Evolutionary conservation across 2,888 invertebrate species (phyloP).

Genomic region (Acronicta psi): DNA sequence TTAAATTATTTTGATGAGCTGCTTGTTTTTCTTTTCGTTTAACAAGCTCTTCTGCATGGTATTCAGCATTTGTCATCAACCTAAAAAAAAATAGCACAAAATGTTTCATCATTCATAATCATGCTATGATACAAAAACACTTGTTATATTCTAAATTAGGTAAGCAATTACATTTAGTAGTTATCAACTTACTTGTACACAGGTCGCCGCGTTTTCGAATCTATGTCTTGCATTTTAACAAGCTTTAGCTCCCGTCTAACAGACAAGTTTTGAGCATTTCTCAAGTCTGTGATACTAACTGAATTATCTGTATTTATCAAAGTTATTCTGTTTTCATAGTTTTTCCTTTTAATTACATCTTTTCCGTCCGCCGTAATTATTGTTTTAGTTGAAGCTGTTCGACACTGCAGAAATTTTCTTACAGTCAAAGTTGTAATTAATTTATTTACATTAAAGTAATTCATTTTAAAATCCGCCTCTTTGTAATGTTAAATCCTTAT

Average conservation of each 20-base stretch:
- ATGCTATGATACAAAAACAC: no score
- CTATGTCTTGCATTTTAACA: conserved; percentile 91
- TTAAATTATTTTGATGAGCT: conserved; percentile 71
- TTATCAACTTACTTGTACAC: conserved; percentile 89
- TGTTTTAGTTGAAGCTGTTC: conserved; percentile 68
- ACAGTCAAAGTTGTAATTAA: conserved; percentile 63
- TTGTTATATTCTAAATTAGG: no score
- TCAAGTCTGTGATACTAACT: conserved; percentile 90
- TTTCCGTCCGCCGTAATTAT: conserved; percentile 78
- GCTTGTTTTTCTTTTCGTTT: conserved; percentile 85
- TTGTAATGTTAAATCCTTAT: not conserved
- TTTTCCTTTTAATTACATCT: conserved; percentile 81
- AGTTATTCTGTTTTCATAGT: conserved; percentile 89
- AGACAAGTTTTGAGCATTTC: conserved; percentile 92
- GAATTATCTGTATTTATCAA: conserved; percentile 89
- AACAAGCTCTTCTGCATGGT: conserved; percentile 89
- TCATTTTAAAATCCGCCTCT: conserved; percentile 35
- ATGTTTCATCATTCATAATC: no score
- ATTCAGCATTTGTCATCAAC: conserved; percentile 91
- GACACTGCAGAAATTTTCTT: conserved; percentile 66
- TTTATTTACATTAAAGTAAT: conserved; percentile 68
- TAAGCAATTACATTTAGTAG: no score
- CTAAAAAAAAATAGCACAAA: conserved; percentile 64
- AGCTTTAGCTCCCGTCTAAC: conserved; percentile 91
- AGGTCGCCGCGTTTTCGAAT: conserved; percentile 91